Conservation (phyloP, 2,888 invertebrate species). For the Agrenia bidenticulata region DNA sequence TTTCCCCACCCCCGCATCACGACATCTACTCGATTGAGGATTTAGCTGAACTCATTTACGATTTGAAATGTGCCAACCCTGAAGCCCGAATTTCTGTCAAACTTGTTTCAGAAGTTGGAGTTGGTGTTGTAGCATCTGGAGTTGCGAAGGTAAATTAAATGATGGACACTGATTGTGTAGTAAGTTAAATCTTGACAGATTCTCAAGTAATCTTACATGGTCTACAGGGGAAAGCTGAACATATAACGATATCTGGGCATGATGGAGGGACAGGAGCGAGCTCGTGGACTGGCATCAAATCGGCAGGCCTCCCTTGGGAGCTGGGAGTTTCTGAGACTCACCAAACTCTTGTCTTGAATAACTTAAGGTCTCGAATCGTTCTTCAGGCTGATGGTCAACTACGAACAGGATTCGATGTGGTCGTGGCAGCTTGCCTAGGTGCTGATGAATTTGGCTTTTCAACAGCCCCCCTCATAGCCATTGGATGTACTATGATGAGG, state of each 20-base stretch:
- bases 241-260: conserved; percentile 97
- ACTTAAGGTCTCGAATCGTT: conserved; percentile 86
- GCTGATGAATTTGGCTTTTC: conserved; percentile 99
- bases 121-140: conserved; percentile 98
- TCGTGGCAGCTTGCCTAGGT: conserved; percentile 91
- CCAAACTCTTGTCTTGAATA: conserved; percentile 91
- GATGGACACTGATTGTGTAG: conserved; percentile 3
- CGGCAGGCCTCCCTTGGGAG: conserved; percentile 98
- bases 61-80: conserved; percentile 93
- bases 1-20: conserved; percentile 99
- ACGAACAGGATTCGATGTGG: conserved; percentile 91
- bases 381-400: conserved; percentile 96
- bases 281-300: conserved; percentile 98
- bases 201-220: conserved; percentile 12
- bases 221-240: conserved; percentile 88
- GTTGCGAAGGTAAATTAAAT: conserved; percentile 93
- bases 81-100: conserved; percentile 93
- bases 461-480: conserved; percentile 94
- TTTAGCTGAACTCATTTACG: conserved; percentile 92
- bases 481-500: conserved; percentile 99
- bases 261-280: conserved; percentile 99
- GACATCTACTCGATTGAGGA: conserved; percentile 99
- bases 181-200: not conserved
- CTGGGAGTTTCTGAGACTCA: conserved; percentile 97
- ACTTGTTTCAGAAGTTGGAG: conserved; percentile 96